A percentile compares a stretch with the other conserved stretches of the same genome.
Conservation (phyloP, 2,888 invertebrate genomes). For the Sminthurinus aureus region DNA sequence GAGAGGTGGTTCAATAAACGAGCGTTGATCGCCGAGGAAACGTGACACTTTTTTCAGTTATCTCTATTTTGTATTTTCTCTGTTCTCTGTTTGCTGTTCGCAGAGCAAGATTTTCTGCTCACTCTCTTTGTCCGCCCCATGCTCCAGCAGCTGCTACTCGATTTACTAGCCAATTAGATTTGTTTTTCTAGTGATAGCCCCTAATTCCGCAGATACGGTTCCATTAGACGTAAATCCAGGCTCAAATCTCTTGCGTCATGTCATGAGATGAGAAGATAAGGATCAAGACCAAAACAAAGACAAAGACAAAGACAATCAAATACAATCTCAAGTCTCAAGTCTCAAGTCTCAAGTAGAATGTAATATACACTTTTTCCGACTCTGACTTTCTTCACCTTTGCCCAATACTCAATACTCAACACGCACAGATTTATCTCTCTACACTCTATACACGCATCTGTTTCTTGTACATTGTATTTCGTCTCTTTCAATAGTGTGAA, state of each 20-base stretch:
- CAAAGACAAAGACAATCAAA: too few relatives aligned
- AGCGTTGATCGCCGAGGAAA: slow-evolving; percentile 31
- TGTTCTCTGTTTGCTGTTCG: not conserved
- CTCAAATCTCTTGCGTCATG: slow-evolving; percentile 7
- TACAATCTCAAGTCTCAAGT: too few relatives aligned
- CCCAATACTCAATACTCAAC: too few relatives aligned
- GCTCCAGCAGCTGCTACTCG: too few relatives aligned
- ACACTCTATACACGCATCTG: too few relatives aligned
- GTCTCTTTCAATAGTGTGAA: too few relatives aligned
- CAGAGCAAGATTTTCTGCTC: not conserved
- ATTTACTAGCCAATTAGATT: slow-evolving; percentile 27
- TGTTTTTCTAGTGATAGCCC: slow-evolving; percentile 22
- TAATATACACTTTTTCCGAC: too few relatives aligned
- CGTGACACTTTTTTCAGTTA: slow-evolving; percentile 23
- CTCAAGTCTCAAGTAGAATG: too few relatives aligned
- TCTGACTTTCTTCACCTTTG: too few relatives aligned
- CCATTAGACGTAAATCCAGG: slow-evolving; percentile 12
- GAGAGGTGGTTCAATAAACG: slow-evolving; percentile 36
- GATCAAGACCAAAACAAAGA: not conserved
- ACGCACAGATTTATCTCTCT: too few relatives aligned
- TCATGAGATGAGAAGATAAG: not conserved
- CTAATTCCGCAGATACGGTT: slow-evolving; percentile 34
- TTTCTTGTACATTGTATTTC: too few relatives aligned
- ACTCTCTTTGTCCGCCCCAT: too few relatives aligned
- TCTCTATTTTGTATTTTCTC: slow-evolving; percentile 16